Percentiles rank a stretch among this genome's conserved stretches.
These are phyloP conservation scores for Gasterosteus nipponicus DNA, from an alignment of 2,113 vertebrate genomes.

Conservation along the genomic window DNA sequence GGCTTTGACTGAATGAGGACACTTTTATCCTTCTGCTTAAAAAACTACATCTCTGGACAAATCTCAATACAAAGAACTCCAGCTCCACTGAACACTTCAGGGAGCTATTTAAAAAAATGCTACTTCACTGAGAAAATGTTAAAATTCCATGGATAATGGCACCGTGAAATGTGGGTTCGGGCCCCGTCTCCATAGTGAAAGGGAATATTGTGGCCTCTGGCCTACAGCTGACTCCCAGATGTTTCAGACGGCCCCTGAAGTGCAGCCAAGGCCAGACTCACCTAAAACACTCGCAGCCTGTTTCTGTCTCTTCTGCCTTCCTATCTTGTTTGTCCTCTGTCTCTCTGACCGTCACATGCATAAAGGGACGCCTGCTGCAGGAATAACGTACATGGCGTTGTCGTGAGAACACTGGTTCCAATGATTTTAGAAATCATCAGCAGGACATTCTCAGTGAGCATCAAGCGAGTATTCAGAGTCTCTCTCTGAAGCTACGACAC, in stretches of 20 bases:
- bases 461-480: not conserved
- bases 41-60: not conserved
- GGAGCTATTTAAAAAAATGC: not conserved
- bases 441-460: too few species aligned
- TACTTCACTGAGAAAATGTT: conserved; percentile 8
- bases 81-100: not conserved
- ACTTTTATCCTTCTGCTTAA: conserved; percentile 27
- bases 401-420: not conserved
- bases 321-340: not conserved
- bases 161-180: conserved; percentile 8
- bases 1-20: conserved; percentile 54
- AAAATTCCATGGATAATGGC: conserved; percentile 21
- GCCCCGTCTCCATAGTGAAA: conserved; percentile 23
- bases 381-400: conserved; percentile 24
- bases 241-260: conserved; percentile 31
- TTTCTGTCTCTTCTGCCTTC: not conserved
- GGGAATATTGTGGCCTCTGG: conserved; percentile 34
- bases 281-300: conserved; percentile 1
- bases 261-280: conserved; percentile 52
- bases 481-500: too few species aligned
- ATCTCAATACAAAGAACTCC: not conserved
- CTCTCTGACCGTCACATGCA: conserved; percentile 17
- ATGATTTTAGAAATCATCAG: not conserved
- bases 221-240: conserved; percentile 23
- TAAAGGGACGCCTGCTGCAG: not conserved